Base-by-base conservation (phyloP, 2,888 invertebrate species). In the Limnephilus lunatus region DNA sequence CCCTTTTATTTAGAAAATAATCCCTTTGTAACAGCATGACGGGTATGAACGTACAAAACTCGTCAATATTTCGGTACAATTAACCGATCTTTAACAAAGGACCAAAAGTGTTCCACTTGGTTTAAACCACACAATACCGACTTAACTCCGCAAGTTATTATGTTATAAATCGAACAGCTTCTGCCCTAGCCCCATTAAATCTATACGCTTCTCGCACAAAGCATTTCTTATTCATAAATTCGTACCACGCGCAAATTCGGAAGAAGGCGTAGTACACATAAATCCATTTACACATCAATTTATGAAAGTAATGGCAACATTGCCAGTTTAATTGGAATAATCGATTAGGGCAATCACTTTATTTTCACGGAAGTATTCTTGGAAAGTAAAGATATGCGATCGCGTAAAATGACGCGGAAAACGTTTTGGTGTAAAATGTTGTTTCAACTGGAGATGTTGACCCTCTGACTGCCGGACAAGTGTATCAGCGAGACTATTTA, bases 101-200 rank as follows among this genome's bases (percentile, higher is more conserved):
- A 1, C 30, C 31, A 53, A 87, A 68, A 87, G 68, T 68, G 15
- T 32, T 68, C 9, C 53, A 53, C 87, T 87, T 35, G 15, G 31
- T 32, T 87, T 87, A 87, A 87, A 32, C 53, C 32, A 68, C 53
- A 87, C 87, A 68, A 87, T 68, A 32, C 25, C 30, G n/a, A 68
- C 31, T 87, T 31, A 68, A 68, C 35, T 87, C n/a, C 68, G 32
- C 32, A 87, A 87, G 87, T 87, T 87, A 87, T 87, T 87, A 87
- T 87, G 87, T 87, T 32, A 87, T 87, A 87, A 87, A 87, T 87
- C 68, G 87, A 87, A 87, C 53, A 87, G 53, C 87, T 11, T 87
- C 87, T 53, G 68, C 87, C 87, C 87, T 19, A 14, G 68, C 31
- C 31, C 53, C 87, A 87, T 87, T 87, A 87, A 87, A 87, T 87